Conservation (phyloP, 23 tunicate genomes). For the Trididemnum nubilum region DNA sequence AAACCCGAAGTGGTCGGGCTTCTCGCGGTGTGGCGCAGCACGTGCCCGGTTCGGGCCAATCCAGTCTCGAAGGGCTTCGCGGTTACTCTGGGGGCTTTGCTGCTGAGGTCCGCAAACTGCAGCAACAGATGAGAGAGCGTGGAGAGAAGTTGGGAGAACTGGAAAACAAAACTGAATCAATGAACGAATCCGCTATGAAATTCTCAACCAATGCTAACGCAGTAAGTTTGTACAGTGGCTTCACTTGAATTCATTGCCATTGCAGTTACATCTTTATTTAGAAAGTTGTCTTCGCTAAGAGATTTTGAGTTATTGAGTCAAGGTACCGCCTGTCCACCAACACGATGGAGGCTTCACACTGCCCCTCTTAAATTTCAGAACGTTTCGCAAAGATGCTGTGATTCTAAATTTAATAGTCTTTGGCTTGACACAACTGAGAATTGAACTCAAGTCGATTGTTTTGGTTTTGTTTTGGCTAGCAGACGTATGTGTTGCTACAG, state of each 20-base stretch:
- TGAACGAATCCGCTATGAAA: conserved; percentile 64
- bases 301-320: too few species aligned
- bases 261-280: too few species aligned
- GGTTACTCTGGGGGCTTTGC: conserved; percentile 27
- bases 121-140: conserved; percentile 47
- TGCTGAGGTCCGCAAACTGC: conserved; percentile 52
- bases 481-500: too few species aligned
- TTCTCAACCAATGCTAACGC: conserved; percentile 58
- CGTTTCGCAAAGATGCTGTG: too few species aligned
- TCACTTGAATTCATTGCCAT: not conserved
- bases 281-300: too few species aligned
- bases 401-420: too few species aligned
- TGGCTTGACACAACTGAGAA: too few species aligned
- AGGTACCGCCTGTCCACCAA: too few species aligned
- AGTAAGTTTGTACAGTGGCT: conserved; percentile 29
- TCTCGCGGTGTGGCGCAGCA: conserved; percentile 62
- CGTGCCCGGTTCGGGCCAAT: conserved; percentile 63
- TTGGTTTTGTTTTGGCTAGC: too few species aligned
- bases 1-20: conserved; percentile 41
- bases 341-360: too few species aligned
- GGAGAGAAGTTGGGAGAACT: conserved; percentile 73
- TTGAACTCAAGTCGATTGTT: too few species aligned
- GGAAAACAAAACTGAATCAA: conserved; percentile 59
- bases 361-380: too few species aligned
- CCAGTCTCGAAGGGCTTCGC: conserved; percentile 67